A percentile compares a stretch with the other conserved stretches of the same genome.
Evolutionary conservation across 1,140 invertebrate species (phyloP).

Genomic region (Bombus difficillimus): DNA sequence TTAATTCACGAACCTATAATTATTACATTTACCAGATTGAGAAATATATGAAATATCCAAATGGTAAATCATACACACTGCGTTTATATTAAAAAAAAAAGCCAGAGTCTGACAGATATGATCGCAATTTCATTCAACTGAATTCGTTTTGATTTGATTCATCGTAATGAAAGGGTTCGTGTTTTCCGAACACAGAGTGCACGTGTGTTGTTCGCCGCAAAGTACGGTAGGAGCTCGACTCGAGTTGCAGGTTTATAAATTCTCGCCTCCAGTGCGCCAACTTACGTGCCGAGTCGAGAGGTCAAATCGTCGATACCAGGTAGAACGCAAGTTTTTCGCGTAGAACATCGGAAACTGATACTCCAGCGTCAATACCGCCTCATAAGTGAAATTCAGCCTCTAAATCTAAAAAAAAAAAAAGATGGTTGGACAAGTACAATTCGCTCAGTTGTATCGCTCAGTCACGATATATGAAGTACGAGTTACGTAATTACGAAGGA

Average conservation of each 20-base stretch:
- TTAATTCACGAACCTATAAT: no score
- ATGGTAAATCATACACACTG: no score
- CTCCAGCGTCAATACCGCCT: neutral
- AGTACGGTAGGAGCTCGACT: slow-evolving; percentile 7
- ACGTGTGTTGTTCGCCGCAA: no score
- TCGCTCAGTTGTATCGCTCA: no score
- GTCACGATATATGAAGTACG: no score
- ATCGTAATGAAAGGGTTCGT: neutral
- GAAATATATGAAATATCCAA: no score
- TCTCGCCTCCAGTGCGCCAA: neutral
- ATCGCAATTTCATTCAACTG: neutral
- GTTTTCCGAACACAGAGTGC: neutral
- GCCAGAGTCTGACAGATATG: neutral
- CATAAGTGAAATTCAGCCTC: neutral
- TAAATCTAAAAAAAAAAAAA: neutral
- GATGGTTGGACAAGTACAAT: no score
- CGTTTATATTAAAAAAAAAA: no score
- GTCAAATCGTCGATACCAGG: neutral
- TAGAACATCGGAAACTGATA: neutral
- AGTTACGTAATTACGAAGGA: no score
- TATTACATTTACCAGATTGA: no score
- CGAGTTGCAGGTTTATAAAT: slow-evolving; percentile 32
- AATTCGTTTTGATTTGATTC: slow-evolving; percentile 1
- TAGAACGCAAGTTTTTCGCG: neutral
- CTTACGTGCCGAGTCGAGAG: neutral